phyloP scores from a whole-genome alignment of 2,888 invertebrate genomes.

The Diarsia brunnea region DNA sequence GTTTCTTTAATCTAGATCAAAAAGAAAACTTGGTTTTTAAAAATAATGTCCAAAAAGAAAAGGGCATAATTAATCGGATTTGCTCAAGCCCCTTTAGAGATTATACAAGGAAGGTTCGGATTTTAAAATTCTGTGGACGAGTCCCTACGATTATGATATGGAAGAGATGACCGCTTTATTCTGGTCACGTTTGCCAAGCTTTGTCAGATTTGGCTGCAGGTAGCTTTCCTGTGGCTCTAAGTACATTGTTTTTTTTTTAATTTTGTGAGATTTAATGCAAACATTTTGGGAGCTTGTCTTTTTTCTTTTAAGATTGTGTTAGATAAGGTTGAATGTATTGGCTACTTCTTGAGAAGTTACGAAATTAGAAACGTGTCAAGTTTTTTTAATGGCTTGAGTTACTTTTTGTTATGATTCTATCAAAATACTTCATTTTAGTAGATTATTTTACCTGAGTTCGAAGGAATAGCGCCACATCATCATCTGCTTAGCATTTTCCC shows the following conservation, averaged over 20 bases:
- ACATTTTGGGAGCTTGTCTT: constrained; percentile 16
- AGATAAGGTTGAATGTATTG: constrained; percentile 16
- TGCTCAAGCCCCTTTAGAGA: constrained; percentile 64
- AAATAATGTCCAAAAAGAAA: constrained; percentile 3
- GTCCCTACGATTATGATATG: constrained; percentile 82
- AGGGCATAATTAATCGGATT: constrained; percentile 46
- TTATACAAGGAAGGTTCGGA: constrained; percentile 67
- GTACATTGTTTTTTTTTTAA: constrained; percentile 43
- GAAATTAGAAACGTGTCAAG: constrained; percentile 4
- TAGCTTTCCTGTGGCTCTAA: constrained; percentile 67
- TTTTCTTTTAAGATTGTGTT: constrained; percentile 17
- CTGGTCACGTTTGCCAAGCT: constrained; percentile 83
- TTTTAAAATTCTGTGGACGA: constrained; percentile 83
- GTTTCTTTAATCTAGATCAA: constrained; percentile 2
- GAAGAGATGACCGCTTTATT: constrained; percentile 78
- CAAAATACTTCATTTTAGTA: neutral
- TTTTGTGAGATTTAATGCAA: constrained; percentile 26
- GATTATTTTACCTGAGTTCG: neutral
- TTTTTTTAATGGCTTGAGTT: constrained; percentile 10
- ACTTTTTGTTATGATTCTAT: neutral
- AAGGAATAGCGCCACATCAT: neutral
- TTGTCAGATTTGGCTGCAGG: constrained; percentile 83
- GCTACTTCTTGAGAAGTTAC: neutral
- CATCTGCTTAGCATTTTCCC: too few species aligned
- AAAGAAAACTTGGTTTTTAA: neutral